Evolutionary conservation across 2,888 invertebrate species (phyloP), one percentile per base, ranked within the genome.

Genomic region (Drosophila anomelani): DNA sequence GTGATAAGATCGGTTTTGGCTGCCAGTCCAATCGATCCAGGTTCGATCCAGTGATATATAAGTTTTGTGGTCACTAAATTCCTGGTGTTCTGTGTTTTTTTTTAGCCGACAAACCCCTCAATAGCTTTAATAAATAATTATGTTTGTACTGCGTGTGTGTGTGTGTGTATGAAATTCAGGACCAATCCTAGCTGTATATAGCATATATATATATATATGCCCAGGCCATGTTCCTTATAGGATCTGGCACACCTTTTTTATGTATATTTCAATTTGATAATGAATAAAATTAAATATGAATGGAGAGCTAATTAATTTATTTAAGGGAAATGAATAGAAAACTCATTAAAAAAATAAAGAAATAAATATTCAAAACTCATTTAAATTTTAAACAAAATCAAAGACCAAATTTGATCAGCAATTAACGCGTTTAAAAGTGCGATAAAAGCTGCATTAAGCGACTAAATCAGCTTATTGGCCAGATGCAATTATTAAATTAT

Each of bases 1-100:
- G 83, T 85, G 77, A 82, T 85, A 85, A 80, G 78, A 68, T 80
- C 70, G 83, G 58, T 62, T 54, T 23, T 54, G 53, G 53, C 34
- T 55, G 55, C 43, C 54, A 49, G 38, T 53, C 51, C 57, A 44
- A 41, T 10, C 38, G 20, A 20, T 20, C 59, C 57, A 64, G 59
- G 55, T 54, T 46, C 60, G 71, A 72, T 77, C 68, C 81, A 81
- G 79, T 83, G 81, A 80, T 84, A 73, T 23, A 53, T 84, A 73
- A 57, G 61, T 58, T 70, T 70, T 58, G 56, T 23, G 47, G 59
- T 38, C 13, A 10, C 26, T 23, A 17, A 17, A 29, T 68, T 77
- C 58, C 51, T 62, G 75, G 71, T 79, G 67, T 77, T 80, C 63
- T 69, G 62, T 23, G 15, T 38, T 38, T 38, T 39, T 36, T 13